These are phyloP conservation scores for Mercenaria mercenaria DNA, from an alignment of 1,140 invertebrate species.

Conservation along the genomic window DNA sequence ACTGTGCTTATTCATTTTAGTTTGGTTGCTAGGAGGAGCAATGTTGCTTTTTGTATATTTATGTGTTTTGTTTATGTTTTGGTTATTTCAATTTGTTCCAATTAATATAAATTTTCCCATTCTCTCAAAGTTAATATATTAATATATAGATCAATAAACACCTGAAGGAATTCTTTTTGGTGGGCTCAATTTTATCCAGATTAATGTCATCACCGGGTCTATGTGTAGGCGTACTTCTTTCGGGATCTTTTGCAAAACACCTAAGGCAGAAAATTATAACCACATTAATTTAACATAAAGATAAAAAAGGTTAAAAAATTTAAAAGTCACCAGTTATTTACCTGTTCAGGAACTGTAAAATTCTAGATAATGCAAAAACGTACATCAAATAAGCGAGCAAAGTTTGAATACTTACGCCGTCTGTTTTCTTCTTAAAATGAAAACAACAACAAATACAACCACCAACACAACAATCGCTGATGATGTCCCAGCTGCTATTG, in stretches of 20 bases:
- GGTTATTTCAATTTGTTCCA: too few relatives aligned
- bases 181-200: background rate
- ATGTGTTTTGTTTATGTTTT: too few relatives aligned
- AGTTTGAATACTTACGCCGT: background rate
- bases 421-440: conserved; percentile 9
- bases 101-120: too few relatives aligned
- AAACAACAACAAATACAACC: background rate
- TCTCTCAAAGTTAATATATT: too few relatives aligned
- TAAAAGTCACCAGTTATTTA: too few relatives aligned
- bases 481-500: background rate
- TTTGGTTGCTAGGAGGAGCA: too few relatives aligned
- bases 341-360: too few relatives aligned
- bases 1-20: too few relatives aligned
- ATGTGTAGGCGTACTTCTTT: background rate
- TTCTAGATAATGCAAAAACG: background rate
- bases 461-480: conserved; percentile 7
- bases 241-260: background rate
- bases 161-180: background rate
- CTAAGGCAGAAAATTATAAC: background rate
- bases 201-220: background rate
- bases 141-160: background rate
- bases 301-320: too few relatives aligned
- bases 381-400: background rate
- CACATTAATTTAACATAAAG: background rate
- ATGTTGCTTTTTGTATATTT: too few relatives aligned